Percentiles rank a stretch among this genome's conserved stretches.
Conservation (phyloP, 2,113 vertebrate species). For the Nanorana parkeri region DNA sequence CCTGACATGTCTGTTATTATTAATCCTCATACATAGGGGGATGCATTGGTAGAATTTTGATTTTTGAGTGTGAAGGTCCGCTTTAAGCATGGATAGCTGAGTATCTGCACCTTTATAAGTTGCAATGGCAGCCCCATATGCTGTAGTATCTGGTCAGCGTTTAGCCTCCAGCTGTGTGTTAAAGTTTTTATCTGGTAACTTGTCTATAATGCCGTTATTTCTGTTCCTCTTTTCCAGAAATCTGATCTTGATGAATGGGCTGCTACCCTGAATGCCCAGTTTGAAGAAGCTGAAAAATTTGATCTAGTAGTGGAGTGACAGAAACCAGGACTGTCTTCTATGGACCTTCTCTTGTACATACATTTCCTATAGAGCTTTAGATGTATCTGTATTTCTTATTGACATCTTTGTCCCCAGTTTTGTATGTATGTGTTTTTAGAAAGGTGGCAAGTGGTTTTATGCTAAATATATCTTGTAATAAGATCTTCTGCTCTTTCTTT, state of each 20-base stretch:
- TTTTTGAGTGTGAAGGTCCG: too few species aligned
- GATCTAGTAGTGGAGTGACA: conserved; percentile 84
- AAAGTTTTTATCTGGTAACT: background rate
- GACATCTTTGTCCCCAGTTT: background rate
- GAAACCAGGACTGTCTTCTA: background rate
- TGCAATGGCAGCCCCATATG: too few species aligned
- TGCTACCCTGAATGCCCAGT: conserved; percentile 85
- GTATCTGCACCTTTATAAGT: too few species aligned
- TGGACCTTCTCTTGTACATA: conserved; percentile 9
- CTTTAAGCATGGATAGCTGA: too few species aligned
- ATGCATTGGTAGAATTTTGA: too few species aligned
- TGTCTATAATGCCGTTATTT: background rate
- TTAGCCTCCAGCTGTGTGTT: too few species aligned
- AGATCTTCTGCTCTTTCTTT: too few species aligned
- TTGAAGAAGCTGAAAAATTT: conserved; percentile 85
- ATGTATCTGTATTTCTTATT: too few species aligned
- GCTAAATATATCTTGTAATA: background rate
- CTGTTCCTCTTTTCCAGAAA: conserved; percentile 59
- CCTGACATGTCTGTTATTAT: too few species aligned
- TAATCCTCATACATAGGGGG: too few species aligned
- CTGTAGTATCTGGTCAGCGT: too few species aligned
- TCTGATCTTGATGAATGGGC: conserved; percentile 81
- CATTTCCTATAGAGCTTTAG: background rate
- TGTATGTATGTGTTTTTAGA: background rate
- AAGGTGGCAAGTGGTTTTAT: background rate